These are phyloP conservation scores for Galbula dea DNA, from an alignment of 2,113 vertebrate species.

Conservation along the genomic window DNA sequence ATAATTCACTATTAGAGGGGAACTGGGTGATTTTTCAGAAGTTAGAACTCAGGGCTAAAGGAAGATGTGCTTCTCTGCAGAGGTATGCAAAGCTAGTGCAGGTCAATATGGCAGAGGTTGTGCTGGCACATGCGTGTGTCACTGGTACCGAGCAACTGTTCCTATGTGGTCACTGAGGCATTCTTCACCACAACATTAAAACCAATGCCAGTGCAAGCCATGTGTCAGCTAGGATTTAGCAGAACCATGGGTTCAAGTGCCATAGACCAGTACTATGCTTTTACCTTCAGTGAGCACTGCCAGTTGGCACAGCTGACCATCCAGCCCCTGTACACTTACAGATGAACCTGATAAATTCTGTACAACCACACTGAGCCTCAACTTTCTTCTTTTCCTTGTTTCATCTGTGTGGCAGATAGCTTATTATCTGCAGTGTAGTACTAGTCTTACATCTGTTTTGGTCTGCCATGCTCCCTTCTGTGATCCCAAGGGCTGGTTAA, in stretches of 20 bases:
- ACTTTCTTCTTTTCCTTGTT: background rate
- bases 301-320: background rate
- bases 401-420: background rate
- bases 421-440: background rate
- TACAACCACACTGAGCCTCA: background rate
- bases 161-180: background rate
- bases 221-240: background rate
- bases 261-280: background rate
- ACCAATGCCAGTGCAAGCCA: background rate
- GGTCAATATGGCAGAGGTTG: background rate
- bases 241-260: background rate
- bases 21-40: background rate
- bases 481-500: background rate
- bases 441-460: background rate
- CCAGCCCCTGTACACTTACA: background rate
- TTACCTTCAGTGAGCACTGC: background rate
- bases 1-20: background rate
- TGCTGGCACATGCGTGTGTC: accelerated
- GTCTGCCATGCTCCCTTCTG: background rate
- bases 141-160: background rate
- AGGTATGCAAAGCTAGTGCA: background rate
- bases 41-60: background rate
- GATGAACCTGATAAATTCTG: background rate
- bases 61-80: background rate
- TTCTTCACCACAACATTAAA: background rate